Conservation (phyloP, 2,888 invertebrate genomes). For the Scaptomyza reducta region DNA sequence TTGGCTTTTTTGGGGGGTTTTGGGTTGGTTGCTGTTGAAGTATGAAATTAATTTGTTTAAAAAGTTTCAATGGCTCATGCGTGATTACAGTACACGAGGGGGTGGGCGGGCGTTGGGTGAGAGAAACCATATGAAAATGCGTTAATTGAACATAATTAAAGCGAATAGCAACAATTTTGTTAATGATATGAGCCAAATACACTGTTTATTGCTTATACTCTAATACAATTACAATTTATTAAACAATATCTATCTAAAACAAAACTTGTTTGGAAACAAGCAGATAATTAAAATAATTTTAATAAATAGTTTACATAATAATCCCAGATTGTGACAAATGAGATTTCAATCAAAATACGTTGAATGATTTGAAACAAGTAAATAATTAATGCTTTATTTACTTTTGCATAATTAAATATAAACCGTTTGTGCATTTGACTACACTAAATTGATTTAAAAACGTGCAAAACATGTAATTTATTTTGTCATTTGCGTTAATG, state of each 20-base stretch:
- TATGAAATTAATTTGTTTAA: slow-evolving; percentile 48
- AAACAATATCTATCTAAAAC: neutral
- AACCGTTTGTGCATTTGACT: slow-evolving; percentile 10
- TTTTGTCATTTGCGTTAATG: slow-evolving; percentile 30
- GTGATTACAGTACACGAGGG: neutral
- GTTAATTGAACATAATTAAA: neutral
- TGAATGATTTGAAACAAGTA: neutral
- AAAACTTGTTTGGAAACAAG: no score
- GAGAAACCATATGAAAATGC: neutral
- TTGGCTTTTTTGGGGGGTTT: neutral
- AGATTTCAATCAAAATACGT: neutral
- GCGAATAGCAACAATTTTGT: neutral
- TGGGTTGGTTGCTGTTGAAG: neutral
- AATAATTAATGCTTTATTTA: neutral
- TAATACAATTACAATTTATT: neutral
- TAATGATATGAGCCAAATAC: neutral
- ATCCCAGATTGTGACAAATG: neutral
- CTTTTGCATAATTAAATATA: neutral
- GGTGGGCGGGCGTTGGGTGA: neutral
- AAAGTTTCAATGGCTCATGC: slow-evolving; percentile 25
- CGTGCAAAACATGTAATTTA: neutral
- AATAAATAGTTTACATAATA: neutral
- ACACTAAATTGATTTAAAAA: slow-evolving; percentile 20
- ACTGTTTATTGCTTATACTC: neutral
- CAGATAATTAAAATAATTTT: neutral